Evolutionary conservation across 2,113 vertebrate species (phyloP), one percentile per base, ranked within the genome.

Genomic region (Siniperca chuatsi): DNA sequence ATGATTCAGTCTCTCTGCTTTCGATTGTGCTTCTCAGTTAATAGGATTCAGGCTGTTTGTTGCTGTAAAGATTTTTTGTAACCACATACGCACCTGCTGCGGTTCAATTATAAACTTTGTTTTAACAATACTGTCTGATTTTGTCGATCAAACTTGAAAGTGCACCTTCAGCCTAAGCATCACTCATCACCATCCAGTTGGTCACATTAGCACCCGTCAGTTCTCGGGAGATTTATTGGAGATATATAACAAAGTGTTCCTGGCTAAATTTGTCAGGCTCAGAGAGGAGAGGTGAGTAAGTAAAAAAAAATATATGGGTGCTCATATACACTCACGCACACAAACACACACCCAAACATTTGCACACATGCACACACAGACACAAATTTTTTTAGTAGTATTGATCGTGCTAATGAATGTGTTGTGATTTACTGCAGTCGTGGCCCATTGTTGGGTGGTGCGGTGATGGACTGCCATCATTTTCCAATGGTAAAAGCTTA

Each of bases 341-440:
- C 23, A 85, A 42, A 83, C 68, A 78, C 75, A 82, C 72, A 77
- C 70, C 15, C 29, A 79, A 83, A 84, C 73, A 79, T 72, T 37
- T 66, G 72, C 82, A 44, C 42, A 48, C 9, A n/a, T 9, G 65
- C 83, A 65, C 76, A 82, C 57, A 60, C 6, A 40, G 8, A 79
- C 52, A 64, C 78, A 66, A 50, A 58, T 76, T 92, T 91, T 92
- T 93, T 91, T 88, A 93, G 89, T 81, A 72, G 65, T 95, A 95
- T 95, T 93, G 95, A 95, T 96, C 79, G 89, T 52, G 60, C 83
- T 95, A 93, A 95, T 95, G 92, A 95, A 94, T 81, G 86, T 92
- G 90, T 91, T 87, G 87, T 93, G 92, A 95, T 94, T 94, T 95
- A 95, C 89, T 87, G 92, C 91, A 85, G 90, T 58, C 85, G 18